phyloP scores from a whole-genome alignment of 2,888 invertebrate species.

The Drosophila quasianomalipes region DNA sequence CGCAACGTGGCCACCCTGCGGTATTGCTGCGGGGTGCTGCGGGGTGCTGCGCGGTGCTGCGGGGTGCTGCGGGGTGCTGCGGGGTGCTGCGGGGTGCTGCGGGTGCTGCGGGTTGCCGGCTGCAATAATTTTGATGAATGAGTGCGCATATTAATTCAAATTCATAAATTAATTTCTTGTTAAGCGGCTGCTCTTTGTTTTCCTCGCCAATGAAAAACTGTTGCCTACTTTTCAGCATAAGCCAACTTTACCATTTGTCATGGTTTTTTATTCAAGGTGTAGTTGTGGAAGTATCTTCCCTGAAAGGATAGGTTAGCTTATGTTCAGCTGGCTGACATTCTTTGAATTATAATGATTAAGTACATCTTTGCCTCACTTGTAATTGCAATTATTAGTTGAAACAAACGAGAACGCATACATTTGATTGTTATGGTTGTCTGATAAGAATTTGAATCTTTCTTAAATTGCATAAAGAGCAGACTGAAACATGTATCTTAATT shows the following conservation, averaged over 20 bases:
- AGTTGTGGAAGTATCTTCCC: background rate
- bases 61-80: too few relatives aligned
- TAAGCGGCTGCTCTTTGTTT: slow-evolving; percentile 48
- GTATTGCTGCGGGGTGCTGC: background rate
- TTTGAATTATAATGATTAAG: background rate
- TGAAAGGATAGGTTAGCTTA: background rate
- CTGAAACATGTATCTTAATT: background rate
- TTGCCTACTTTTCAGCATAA: slow-evolving; percentile 53
- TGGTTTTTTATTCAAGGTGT: background rate
- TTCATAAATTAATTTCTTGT: slow-evolving; percentile 76
- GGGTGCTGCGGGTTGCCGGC: slow-evolving; percentile 25
- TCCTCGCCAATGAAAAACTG: slow-evolving; percentile 43
- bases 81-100: background rate
- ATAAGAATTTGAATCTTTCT: background rate
- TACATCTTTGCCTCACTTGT: background rate
- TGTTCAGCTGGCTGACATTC: background rate
- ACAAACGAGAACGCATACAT: background rate
- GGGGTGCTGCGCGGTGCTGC: slow-evolving; percentile 9
- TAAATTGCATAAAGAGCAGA: background rate
- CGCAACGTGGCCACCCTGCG: background rate
- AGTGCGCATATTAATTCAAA: slow-evolving; percentile 80
- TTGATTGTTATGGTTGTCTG: background rate
- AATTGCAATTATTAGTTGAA: background rate
- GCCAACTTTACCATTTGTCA: slow-evolving; percentile 29
- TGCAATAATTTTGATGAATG: slow-evolving; percentile 75